phyloP scores from a whole-genome alignment of 2,888 invertebrate species.

The Chrysomela aeneicollis region DNA sequence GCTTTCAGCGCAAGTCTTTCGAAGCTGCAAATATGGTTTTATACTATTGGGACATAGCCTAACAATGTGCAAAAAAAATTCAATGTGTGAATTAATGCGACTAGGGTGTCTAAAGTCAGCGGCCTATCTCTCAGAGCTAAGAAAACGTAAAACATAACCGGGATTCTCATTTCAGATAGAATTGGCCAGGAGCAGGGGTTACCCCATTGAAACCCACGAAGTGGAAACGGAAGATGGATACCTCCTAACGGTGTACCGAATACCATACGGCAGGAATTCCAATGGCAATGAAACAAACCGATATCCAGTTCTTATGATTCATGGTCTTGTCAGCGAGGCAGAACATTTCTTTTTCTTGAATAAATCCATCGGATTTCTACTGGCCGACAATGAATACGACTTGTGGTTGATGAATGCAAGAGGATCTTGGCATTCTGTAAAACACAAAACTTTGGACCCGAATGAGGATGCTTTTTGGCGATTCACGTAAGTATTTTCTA shows the following conservation, averaged over 20 bases:
- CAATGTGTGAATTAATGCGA: no score
- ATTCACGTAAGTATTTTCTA: conserved; percentile 63
- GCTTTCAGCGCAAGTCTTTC: no score
- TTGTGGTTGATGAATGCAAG: conserved; percentile 85
- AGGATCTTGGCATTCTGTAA: conserved; percentile 73
- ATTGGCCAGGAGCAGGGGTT: conserved; percentile 57
- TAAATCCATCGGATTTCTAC: conserved; percentile 65
- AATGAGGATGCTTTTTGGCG: conserved; percentile 66
- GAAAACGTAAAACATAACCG: no score
- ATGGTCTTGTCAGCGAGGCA: conserved; percentile 76
- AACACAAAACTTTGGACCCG: conserved; percentile 64
- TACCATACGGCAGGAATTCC: conserved; percentile 58
- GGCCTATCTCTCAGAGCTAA: no score
- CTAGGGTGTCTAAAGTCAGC: no score
- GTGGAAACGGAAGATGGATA: conserved; percentile 79
- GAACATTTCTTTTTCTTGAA: conserved; percentile 77
- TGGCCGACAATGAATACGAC: conserved; percentile 75
- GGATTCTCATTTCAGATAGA: conserved; percentile 12
- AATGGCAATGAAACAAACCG: conserved; percentile 40
- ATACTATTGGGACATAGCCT: no score
- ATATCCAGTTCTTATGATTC: conserved; percentile 70
- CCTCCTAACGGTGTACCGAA: conserved; percentile 77
- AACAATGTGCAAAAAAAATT: no score
- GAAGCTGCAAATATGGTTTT: no score
- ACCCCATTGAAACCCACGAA: conserved; percentile 70